Percentiles rank a stretch among this genome's conserved stretches.
Conservation (phyloP, 2,888 invertebrate genomes). For the Nephrotoma appendiculata region DNA sequence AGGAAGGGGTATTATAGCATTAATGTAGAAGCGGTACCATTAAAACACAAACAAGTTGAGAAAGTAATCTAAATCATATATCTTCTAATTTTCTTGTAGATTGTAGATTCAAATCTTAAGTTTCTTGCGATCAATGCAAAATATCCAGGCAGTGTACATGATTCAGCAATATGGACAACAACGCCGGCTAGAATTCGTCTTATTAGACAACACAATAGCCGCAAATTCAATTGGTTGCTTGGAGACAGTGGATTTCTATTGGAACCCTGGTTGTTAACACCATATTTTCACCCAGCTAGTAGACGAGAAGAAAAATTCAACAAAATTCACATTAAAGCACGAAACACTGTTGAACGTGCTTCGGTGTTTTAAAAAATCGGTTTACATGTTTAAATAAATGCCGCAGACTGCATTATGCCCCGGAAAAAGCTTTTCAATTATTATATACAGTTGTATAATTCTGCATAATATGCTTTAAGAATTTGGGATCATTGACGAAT, state of each 20-base stretch:
- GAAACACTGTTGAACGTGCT: background rate
- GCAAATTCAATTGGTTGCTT: slow-evolving; percentile 7
- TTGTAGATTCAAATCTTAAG: slow-evolving; percentile 5
- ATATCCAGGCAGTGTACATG: slow-evolving; percentile 7
- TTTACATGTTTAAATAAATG: too few species aligned
- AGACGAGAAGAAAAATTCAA: slow-evolving; percentile 6
- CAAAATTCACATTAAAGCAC: slow-evolving; percentile 8
- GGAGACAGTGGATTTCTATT: slow-evolving; percentile 2
- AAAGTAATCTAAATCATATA: background rate
- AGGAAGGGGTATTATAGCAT: slow-evolving; percentile 11
- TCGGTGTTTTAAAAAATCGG: too few species aligned
- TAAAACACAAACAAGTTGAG: background rate
- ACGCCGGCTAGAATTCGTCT: slow-evolving; percentile 3
- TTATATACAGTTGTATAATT: too few species aligned
- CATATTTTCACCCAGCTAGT: background rate
- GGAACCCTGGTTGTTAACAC: background rate
- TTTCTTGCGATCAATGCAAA: slow-evolving; percentile 8
- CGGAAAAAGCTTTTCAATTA: too few species aligned
- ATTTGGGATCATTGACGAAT: too few species aligned
- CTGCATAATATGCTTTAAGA: too few species aligned
- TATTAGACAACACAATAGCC: background rate
- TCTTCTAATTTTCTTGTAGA: background rate
- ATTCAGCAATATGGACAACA: background rate
- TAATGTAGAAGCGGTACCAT: slow-evolving; percentile 9
- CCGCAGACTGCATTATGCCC: too few species aligned